Base-by-base conservation (phyloP, 2,113 vertebrate genomes). In the Catagonus wagneri region DNA sequence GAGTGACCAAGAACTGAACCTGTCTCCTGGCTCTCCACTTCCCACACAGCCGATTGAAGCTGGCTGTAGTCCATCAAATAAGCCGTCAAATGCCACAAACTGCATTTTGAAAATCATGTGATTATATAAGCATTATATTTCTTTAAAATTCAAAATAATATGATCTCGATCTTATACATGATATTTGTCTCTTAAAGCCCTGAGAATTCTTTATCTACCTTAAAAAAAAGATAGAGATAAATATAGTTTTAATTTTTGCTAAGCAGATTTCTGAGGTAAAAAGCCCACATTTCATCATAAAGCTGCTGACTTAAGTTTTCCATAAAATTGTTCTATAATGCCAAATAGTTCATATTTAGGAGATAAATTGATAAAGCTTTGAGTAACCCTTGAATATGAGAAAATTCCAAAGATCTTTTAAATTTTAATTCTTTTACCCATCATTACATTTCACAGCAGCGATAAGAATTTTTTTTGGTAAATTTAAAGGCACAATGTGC, bases 391-490 rank as follows among this genome's bases (percentile, higher is more conserved):
- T 87, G 29, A 36, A 29, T 29, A 7, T 56, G 76, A 85, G 61
- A 83, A 75, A 81, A 71, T 34, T 90, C 5, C 54, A 60, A 23
- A 74, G 22, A 7, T 81, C 8, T 58, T 61, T 86, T 58, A 71
- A 86, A 89, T 86, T 61, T 94, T 80, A 93, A 76, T 97, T 86
- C 3, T 44, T 11, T 90, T 34, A 32, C 39, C 52, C 44, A 39
- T 65, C n/a, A 92, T 92, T 88, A 7, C 74, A 56, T 4, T 58
- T 94, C 44, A 88, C 23, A 32, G 5, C 2, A 25, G 34, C 39
- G 56, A 85, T 80, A 29, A n/a, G 54, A 0, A 3, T 61, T 10
- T 27, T 15, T 80, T 66, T 19, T n/a, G 2, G 32, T 78, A 66
- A 81, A n/a, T 81, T 58, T 96, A 65, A 74, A 69, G 15, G 39